Evolutionary conservation across 2,113 vertebrate genomes (phyloP), one percentile per base, ranked within the genome.

Genomic region (Gopherus flavomarginatus): DNA sequence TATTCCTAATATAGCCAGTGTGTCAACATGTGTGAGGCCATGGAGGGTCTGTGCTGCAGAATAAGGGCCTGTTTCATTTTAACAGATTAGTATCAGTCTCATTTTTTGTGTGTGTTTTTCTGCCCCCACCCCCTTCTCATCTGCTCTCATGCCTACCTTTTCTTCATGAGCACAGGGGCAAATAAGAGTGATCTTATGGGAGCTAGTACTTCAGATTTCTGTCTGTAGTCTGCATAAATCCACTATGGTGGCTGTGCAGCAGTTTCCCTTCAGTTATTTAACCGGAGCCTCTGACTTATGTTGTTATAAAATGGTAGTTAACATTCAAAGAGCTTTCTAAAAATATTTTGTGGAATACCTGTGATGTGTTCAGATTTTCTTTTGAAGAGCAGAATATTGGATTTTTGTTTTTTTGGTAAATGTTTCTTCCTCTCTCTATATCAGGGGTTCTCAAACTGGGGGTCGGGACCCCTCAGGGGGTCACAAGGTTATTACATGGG

Each of bases 361-460:
- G 42, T 31, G 14, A 47, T 3, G 6, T 10, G 9, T 85, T 87
- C 31, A 83, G 26, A 7, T 95, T 90, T 86, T 56, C 81, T 93
- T 96, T 89, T 86, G 83, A 88, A 95, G 81, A 86, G 13, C 87
- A 49, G 82, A 88, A 85, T 75, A 75, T 24, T 31, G 14, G 49
- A 35, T 90, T 90, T 78, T 83, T 2, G 7, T 38, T 90, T 93
- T 92, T 90, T 44, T 24, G 17, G 21, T 85, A 65, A 78, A 53
- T 84, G 82, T 87, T 95, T 53, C 16, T 94, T 96, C 85, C 88
- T 94, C 53, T 96, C 92, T 96, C 22, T 95, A 4, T 95, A 91
- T 97, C 47, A 49, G 47, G 10, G 47, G 47, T 49, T 49, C 47
- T 49, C 47, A 49, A 49, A 49, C 47, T 49, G 47, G 47, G 10